Base-by-base conservation (phyloP, 1,140 invertebrate species). In the Chelonus insularis region DNA sequence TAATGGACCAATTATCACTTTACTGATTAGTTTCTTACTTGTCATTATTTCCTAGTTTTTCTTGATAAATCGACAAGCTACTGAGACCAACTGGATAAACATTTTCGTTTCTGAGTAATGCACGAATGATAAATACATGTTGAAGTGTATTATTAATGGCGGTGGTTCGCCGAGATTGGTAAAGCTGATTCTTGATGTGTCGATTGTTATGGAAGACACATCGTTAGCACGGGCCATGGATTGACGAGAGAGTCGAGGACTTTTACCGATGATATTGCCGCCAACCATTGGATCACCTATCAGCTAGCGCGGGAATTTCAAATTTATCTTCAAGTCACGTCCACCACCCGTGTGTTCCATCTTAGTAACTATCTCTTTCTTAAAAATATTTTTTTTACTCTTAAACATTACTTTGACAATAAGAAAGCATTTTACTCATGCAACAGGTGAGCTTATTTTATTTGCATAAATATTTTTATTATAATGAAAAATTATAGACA, bases 321-420 rank as follows among this genome's bases (percentile, higher is more conserved):
- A 34, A 34, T 60, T 6, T 52, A 9, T 2, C 54, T 51, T 23
- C 58, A 9, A 45, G 39, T 60, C 58, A 60, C 58, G 58, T 60
- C 14, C 14, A 3, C 4, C 14, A 12, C n/a, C 37, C 11, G 37
- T 39, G 37, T 39, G 37, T 39, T 39, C 37, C 37, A 39, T 39
- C 37, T 39, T 39, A 14, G 9, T 14, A 39, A n/a, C 37, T 12
- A 8, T 4, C 37, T 12, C 14, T 39, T 39, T 39, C 14, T n/a
- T 39, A 39, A 12, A n/a, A 39, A 12, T 12, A 12, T n/a, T 39
- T n/a, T 5, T 14, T 39, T 34, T 34, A 34, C 11, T 11, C 6
- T 11, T 34, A 7, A 34, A 7, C 11, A 7, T 34, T 34, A 34
- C 11, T 34, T 34, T 34, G n/a, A n/a, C n/a, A n/a, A n/a, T n/a